phyloP scores from a whole-genome alignment of 2,888 invertebrate genomes.

The Melolontha melolontha region DNA sequence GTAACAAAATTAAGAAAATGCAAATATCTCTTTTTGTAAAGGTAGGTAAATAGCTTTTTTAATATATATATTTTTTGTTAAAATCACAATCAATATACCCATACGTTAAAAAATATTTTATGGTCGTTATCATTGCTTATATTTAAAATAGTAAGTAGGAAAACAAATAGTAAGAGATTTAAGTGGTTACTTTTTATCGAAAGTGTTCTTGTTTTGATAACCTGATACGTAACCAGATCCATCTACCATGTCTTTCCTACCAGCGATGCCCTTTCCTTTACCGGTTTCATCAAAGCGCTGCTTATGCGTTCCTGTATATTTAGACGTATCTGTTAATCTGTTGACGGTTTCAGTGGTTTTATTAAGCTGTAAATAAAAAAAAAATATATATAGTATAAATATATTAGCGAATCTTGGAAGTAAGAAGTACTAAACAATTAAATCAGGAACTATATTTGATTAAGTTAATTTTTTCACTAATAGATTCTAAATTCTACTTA shows the following conservation, averaged over 20 bases:
- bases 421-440: no score
- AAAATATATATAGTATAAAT: not conserved
- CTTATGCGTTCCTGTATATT: conserved; percentile 89
- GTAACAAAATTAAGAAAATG: conserved; percentile 22
- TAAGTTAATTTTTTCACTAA: no score
- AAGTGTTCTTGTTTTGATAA: conserved; percentile 86
- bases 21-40: conserved; percentile 20
- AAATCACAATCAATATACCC: conserved; percentile 21
- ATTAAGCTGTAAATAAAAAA: conserved; percentile 55
- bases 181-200: conserved; percentile 54
- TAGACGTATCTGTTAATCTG: conserved; percentile 85
- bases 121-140: conserved; percentile 16
- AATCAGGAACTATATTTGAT: no score
- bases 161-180: conserved; percentile 1
- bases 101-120: conserved; percentile 14
- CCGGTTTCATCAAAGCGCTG: conserved; percentile 88
- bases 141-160: conserved; percentile 7
- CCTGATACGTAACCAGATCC: conserved; percentile 85
- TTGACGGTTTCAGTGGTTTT: conserved; percentile 71
- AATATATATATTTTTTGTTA: conserved; percentile 14
- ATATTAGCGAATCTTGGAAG: no score
- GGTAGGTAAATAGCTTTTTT: conserved; percentile 2
- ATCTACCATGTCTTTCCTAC: conserved; percentile 77
- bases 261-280: conserved; percentile 88
- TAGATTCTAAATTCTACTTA: no score